Conservation (phyloP, 2,797 vertebrate species). For the Antrozous pallidus region DNA sequence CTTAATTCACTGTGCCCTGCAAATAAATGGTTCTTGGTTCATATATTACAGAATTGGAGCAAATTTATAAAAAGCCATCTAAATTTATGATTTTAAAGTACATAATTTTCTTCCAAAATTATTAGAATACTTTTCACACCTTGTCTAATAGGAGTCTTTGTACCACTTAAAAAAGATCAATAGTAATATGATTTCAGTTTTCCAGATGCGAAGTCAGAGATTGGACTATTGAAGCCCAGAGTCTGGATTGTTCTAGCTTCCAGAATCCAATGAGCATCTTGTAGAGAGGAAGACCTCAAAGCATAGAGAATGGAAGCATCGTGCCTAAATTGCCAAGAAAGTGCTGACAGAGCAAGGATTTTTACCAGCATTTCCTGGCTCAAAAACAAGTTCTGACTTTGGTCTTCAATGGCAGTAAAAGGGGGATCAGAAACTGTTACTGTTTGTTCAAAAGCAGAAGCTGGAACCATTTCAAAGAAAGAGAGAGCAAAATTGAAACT, state of each 20-base stretch:
- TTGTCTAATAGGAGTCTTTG: not conserved
- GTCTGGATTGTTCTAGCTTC: not conserved
- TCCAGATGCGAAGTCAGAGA: not conserved
- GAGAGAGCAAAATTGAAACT: conserved; percentile 55
- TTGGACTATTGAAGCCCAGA: not conserved
- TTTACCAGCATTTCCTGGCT: conserved; percentile 64
- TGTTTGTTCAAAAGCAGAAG: conserved; percentile 76
- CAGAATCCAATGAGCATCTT: not conserved
- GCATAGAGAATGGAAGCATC: not conserved
- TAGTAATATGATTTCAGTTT: not conserved
- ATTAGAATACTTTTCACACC: not conserved
- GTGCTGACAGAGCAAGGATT: conserved; percentile 49
- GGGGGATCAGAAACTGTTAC: conserved; percentile 63
- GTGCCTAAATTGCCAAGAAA: conserved; percentile 41
- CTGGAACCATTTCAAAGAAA: conserved; percentile 73
- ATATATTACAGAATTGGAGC: not conserved
- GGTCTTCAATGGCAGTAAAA: conserved; percentile 57
- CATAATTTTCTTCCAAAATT: not conserved
- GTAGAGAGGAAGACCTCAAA: not conserved
- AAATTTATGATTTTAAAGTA: not conserved
- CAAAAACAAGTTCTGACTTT: conserved; percentile 67
- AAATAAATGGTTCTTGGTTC: not conserved
- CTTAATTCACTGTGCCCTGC: not conserved
- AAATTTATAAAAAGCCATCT: not conserved
- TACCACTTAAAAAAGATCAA: not conserved